Evolutionary conservation across 2,888 invertebrate species (phyloP).

Genomic region (Atrina japonica): DNA sequence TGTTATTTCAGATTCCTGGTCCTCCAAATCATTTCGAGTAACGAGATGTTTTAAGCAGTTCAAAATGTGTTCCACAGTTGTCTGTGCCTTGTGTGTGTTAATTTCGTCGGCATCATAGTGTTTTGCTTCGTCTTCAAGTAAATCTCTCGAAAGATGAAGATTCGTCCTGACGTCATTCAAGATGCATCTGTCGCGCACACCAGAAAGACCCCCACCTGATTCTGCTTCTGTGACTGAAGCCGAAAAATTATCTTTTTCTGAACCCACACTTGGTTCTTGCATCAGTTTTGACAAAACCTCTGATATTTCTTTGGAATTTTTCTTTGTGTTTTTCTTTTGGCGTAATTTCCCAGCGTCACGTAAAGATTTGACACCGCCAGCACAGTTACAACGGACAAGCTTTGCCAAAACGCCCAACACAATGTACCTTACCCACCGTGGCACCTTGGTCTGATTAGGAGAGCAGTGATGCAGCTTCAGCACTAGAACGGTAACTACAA

Average conservation of each 20-base stretch:
- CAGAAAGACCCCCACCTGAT: constrained; percentile 39
- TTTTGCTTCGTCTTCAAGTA: not conserved
- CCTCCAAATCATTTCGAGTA: constrained; percentile 72
- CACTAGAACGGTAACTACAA: constrained; percentile 83
- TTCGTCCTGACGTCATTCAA: constrained; percentile 4
- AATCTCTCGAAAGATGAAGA: not conserved
- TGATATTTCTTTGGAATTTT: not conserved
- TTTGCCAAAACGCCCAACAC: constrained; percentile 66
- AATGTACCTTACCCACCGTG: constrained; percentile 80
- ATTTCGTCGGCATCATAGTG: not conserved
- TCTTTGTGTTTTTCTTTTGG: not conserved
- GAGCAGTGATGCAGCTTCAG: constrained; percentile 84
- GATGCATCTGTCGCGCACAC: constrained; percentile 8
- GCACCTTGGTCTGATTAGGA: constrained; percentile 81
- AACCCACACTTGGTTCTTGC: constrained; percentile 12
- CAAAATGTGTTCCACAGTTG: constrained; percentile 71
- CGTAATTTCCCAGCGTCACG: constrained; percentile 10
- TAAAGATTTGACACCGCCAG: constrained; percentile 19
- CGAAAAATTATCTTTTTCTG: not conserved
- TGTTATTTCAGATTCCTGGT: constrained; percentile 67
- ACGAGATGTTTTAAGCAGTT: constrained; percentile 72
- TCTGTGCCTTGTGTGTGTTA: not conserved
- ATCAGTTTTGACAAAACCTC: constrained; percentile 34
- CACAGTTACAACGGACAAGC: constrained; percentile 60
- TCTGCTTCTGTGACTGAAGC: not conserved